Evolutionary conservation across 2,888 invertebrate genomes (phyloP), one percentile per base, ranked within the genome.

Genomic region (Suillia variegata): DNA sequence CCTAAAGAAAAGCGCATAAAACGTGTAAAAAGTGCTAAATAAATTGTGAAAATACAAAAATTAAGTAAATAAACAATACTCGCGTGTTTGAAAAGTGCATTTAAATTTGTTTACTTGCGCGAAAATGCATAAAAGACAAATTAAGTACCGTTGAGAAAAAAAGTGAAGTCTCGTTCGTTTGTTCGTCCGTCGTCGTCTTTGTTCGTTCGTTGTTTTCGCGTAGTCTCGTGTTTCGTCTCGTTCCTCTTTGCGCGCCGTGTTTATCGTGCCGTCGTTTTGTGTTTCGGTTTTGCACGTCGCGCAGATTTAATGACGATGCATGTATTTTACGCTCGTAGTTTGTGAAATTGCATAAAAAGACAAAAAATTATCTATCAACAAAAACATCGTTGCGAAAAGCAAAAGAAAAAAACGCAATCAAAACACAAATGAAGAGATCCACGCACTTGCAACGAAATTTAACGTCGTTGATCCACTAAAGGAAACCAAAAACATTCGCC

Each of bases 401-500:
- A n/a, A n/a, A n/a, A n/a, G 26, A 26, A 26, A 26, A n/a, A 38
- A 10, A 38, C 15, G 6, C 6, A 38, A n/a, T n/a, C 4, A 38
- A 5, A 45, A 45, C 45, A 17, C 45, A 45, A 45, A 45, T 45
- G 45, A 45, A 45, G 45, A 45, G 18, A 18, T 45, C 20, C 13
- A 45, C 17, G 20, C 18, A 17, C 20, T 18, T 45, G 17, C 45
- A 8, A 4, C 38, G 20, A 18, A 45, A 8, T 18, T 13, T 34
- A 38, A 18, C 55, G 47, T 47, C 33, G 18, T 51, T 49, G 50
- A 56, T 58, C 59, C 56, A 61, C 58, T 59, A 61, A 38, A 33
- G 47, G 15, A 17, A 20, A 52, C 17, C 38, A 61, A 66, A 71
- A 70, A 63, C 66, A 68, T 18, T 64, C 67, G 70, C 75, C 71